phyloP scores from a whole-genome alignment of 2,888 invertebrate species.

The Melanchra persicariae region DNA sequence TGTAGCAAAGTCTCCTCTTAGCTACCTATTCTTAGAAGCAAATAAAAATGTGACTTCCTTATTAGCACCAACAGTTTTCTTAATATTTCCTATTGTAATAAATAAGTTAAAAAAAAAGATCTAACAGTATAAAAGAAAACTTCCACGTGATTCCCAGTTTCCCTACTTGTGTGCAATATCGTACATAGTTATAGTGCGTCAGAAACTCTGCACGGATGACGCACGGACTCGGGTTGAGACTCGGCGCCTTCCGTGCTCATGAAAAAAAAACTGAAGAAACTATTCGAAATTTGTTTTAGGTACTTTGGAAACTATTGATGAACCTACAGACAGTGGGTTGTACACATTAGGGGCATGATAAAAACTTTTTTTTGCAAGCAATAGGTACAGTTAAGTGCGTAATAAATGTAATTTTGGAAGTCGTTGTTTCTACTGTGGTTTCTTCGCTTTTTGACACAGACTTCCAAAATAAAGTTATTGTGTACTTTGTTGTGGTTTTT shows the following conservation, averaged over 20 bases:
- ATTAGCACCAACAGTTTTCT: not conserved
- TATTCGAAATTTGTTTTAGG: not conserved
- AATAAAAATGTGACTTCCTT: not conserved
- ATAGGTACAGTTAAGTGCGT: too few relatives aligned
- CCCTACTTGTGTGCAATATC: conserved; percentile 27
- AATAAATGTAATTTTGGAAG: too few relatives aligned
- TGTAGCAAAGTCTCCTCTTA: not conserved
- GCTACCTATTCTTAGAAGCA: not conserved
- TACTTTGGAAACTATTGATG: not conserved
- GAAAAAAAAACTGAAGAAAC: conserved; percentile 32
- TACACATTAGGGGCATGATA: too few relatives aligned
- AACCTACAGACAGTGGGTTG: too few relatives aligned
- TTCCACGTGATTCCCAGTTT: conserved; percentile 14
- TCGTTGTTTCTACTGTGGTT: too few relatives aligned
- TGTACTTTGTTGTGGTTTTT: too few relatives aligned
- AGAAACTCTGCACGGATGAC: conserved; percentile 48
- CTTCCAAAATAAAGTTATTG: too few relatives aligned
- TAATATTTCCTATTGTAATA: not conserved
- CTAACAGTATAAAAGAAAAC: not conserved
- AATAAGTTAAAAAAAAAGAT: not conserved
- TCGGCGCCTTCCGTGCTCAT: conserved; percentile 66
- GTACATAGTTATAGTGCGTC: conserved; percentile 36
- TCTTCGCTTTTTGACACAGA: too few relatives aligned
- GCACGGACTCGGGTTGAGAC: conserved; percentile 51
- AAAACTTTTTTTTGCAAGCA: too few relatives aligned